phyloP scores from a whole-genome alignment of 2,888 invertebrate species.

The Hirtodrosophila duncani region DNA sequence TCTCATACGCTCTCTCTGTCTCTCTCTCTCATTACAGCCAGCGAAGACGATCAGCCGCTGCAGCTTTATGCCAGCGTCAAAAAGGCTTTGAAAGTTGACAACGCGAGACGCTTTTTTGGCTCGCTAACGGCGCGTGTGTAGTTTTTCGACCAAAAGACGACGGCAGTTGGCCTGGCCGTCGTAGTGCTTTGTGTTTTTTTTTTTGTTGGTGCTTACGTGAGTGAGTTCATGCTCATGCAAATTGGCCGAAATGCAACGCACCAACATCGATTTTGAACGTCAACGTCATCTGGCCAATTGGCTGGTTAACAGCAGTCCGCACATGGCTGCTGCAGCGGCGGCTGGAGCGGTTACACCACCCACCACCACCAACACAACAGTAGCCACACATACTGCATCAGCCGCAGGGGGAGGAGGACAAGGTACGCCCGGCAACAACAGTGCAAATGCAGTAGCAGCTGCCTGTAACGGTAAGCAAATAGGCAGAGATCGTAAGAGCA shows the following conservation, averaged over 20 bases:
- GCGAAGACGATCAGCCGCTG: conserved; percentile 41
- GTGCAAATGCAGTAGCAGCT: conserved; percentile 38
- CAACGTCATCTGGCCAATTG: conserved; percentile 79
- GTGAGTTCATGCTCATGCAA: conserved; percentile 71
- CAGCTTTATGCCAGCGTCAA: conserved; percentile 45
- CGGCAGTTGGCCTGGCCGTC: conserved; percentile 54
- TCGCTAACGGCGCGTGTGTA: conserved; percentile 38
- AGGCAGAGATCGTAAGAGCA: conserved; percentile 4
- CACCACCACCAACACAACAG: no score
- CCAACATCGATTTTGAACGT: conserved; percentile 78
- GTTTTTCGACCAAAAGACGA: conserved; percentile 44
- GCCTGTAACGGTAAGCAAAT: conserved; percentile 67
- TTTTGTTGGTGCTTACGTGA: conserved; percentile 15
- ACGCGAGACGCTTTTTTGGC: conserved; percentile 55
- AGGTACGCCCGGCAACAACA: conserved; percentile 54
- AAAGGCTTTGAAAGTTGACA: conserved; percentile 58
- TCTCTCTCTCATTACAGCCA: conserved; percentile 48
- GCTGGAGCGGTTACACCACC: conserved; percentile 40
- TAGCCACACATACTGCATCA: conserved; percentile 25
- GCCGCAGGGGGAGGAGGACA: conserved; percentile 35
- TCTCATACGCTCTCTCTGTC: conserved; percentile 14
- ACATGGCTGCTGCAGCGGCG: conserved; percentile 76
- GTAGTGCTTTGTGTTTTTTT: conserved; percentile 29
- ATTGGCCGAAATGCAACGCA: conserved; percentile 78
- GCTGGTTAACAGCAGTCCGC: conserved; percentile 78